Conservation (phyloP, 2,797 vertebrate species). For the Otolemur crassicaudatus region DNA sequence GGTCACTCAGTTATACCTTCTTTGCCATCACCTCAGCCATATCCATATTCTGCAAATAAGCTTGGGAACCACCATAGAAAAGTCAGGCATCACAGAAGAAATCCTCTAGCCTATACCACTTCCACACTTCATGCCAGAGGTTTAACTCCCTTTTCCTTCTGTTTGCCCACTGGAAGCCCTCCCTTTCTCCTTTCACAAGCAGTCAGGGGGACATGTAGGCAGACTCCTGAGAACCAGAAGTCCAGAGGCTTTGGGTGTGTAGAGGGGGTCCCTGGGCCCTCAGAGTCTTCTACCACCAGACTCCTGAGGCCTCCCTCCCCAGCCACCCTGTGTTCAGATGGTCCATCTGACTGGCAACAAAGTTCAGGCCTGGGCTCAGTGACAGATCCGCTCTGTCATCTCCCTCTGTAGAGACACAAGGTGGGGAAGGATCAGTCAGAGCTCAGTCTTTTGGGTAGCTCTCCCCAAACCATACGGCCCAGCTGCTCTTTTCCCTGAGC, state of each 20-base stretch:
- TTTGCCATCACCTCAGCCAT: slow-evolving; percentile 14
- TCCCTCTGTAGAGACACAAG: slow-evolving; percentile 92
- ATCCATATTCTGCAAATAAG: neutral
- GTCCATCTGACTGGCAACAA: neutral
- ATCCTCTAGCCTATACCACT: neutral
- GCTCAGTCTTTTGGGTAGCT: slow-evolving; percentile 17
- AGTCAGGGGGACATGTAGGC: neutral
- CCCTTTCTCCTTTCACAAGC: slow-evolving; percentile 6
- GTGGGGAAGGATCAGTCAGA: slow-evolving; percentile 37
- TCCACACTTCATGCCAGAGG: neutral
- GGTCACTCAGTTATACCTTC: slow-evolving; percentile 25
- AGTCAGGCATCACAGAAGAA: slow-evolving; percentile 40
- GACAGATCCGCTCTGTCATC: slow-evolving; percentile 98
- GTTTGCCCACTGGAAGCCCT: neutral
- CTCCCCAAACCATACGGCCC: slow-evolving; percentile 45
- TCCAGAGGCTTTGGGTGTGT: neutral
- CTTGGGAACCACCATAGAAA: neutral
- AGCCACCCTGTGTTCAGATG: slow-evolving; percentile 45
- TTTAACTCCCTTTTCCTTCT: slow-evolving; percentile 27
- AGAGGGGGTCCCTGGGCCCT: neutral
- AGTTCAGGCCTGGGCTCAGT: slow-evolving; percentile 82
- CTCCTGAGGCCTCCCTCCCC: neutral
- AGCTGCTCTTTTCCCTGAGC: neutral
- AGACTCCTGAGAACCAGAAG: slow-evolving; percentile 57
- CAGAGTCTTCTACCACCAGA: slow-evolving; percentile 39